phyloP scores from a whole-genome alignment of 2,888 invertebrate genomes.

The Thymelicus sylvestris region DNA sequence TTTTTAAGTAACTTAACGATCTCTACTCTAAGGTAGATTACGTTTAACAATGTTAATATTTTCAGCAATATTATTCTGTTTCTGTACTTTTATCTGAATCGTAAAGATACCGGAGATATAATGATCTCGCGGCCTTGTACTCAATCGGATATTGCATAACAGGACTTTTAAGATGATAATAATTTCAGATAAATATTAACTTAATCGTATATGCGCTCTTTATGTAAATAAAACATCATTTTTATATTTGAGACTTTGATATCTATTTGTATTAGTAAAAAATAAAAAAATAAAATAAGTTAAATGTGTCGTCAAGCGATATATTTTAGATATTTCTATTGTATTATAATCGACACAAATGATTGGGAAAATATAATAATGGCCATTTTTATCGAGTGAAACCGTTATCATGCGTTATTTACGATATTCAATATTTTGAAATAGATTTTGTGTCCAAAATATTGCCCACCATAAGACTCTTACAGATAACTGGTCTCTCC shows the following conservation, averaged over 20 bases:
- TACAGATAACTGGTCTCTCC: no score
- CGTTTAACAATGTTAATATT: not conserved
- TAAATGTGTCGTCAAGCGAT: no score
- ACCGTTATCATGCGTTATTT: not conserved
- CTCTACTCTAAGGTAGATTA: no score
- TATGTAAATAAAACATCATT: no score
- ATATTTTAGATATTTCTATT: not conserved
- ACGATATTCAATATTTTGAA: not conserved
- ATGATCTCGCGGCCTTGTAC: constrained; percentile 44
- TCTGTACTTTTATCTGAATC: constrained; percentile 15
- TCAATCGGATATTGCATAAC: constrained; percentile 28
- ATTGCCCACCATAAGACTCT: no score
- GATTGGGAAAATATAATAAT: not conserved
- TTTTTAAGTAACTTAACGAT: no score
- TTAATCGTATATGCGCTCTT: no score
- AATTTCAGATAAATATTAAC: not conserved
- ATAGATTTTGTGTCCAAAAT: no score
- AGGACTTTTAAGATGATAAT: constrained; percentile 1
- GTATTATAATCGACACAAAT: not conserved
- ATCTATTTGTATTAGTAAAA: no score
- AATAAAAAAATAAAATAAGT: no score
- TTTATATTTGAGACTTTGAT: no score
- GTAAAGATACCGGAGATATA: constrained; percentile 46
- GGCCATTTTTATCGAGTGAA: not conserved
- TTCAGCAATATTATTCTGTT: not conserved